Conservation (phyloP, 1,140 invertebrate genomes). For the Drosophila lini region DNA sequence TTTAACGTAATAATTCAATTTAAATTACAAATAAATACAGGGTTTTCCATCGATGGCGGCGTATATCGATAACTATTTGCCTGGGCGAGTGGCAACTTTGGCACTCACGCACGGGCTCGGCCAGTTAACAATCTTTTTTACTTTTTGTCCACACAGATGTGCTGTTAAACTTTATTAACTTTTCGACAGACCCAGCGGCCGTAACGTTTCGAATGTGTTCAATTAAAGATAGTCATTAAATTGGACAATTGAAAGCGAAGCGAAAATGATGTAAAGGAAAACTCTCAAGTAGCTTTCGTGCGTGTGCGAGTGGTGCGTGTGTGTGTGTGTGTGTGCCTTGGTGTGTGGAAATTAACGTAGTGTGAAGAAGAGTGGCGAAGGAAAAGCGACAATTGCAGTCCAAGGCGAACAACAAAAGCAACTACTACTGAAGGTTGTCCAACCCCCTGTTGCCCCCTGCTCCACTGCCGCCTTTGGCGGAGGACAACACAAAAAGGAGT, state of each 20-base stretch:
- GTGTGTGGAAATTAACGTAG: slow-evolving; percentile 75
- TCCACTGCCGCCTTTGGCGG: background rate
- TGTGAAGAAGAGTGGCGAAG: slow-evolving; percentile 61
- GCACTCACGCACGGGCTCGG: slow-evolving; percentile 20
- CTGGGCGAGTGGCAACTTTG: slow-evolving; percentile 20
- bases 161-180: slow-evolving; percentile 9
- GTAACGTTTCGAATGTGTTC: background rate
- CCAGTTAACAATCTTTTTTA: slow-evolving; percentile 37
- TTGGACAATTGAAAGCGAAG: background rate
- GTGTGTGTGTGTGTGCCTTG: slow-evolving; percentile 33
- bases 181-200: background rate
- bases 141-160: slow-evolving; percentile 28
- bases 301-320: background rate
- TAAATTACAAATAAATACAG: background rate
- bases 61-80: background rate
- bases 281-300: slow-evolving; percentile 37
- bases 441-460: background rate
- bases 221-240: background rate
- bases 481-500: slow-evolving; percentile 25
- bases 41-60: background rate
- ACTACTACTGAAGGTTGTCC: slow-evolving; percentile 33
- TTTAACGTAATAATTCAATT: no score
- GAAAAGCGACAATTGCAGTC: slow-evolving; percentile 56
- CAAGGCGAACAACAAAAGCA: slow-evolving; percentile 51
- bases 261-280: slow-evolving; percentile 52